Conservation (phyloP, 1,140 invertebrate species). For the Drosophila willistoni region DNA sequence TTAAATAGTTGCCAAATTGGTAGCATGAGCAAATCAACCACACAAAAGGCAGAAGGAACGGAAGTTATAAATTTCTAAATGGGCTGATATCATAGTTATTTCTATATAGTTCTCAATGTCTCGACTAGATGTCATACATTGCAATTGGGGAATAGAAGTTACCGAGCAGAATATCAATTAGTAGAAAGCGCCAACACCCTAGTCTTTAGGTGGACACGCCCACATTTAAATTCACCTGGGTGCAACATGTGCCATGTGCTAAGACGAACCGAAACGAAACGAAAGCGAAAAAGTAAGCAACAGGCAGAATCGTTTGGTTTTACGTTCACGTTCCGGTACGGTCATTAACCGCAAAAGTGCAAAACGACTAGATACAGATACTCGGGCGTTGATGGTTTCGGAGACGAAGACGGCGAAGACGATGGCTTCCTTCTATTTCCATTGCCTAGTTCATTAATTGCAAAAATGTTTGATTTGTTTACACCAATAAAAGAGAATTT, state of each 20-base stretch:
- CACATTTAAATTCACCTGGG: constrained; percentile 24
- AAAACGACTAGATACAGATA: constrained; percentile 31
- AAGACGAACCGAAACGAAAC: not conserved
- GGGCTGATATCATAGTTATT: constrained; percentile 70
- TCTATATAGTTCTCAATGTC: constrained; percentile 42
- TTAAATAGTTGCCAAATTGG: constrained; percentile 56
- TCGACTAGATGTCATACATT: constrained; percentile 52
- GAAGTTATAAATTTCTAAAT: constrained; percentile 69
- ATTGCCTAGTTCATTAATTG: constrained; percentile 62
- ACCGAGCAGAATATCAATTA: constrained; percentile 69
- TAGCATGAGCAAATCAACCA: constrained; percentile 17
- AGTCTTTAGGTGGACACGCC: constrained; percentile 35
- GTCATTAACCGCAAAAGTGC: constrained; percentile 75
- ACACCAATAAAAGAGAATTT: constrained; percentile 32
- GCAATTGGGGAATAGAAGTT: constrained; percentile 46
- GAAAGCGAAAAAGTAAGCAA: not conserved
- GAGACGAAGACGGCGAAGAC: not conserved
- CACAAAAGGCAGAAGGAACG: constrained; percentile 48
- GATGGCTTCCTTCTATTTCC: constrained; percentile 2
- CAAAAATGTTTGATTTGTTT: constrained; percentile 74
- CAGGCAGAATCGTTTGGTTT: constrained; percentile 2
- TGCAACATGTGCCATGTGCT: constrained; percentile 45
- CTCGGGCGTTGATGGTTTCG: not conserved
- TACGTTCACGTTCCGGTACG: constrained; percentile 59
- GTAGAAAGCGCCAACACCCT: constrained; percentile 72